Percentiles rank a stretch among this genome's conserved stretches.
Evolutionary conservation across 2,113 vertebrate species (phyloP).

Genomic region (Condylura cristata): DNA sequence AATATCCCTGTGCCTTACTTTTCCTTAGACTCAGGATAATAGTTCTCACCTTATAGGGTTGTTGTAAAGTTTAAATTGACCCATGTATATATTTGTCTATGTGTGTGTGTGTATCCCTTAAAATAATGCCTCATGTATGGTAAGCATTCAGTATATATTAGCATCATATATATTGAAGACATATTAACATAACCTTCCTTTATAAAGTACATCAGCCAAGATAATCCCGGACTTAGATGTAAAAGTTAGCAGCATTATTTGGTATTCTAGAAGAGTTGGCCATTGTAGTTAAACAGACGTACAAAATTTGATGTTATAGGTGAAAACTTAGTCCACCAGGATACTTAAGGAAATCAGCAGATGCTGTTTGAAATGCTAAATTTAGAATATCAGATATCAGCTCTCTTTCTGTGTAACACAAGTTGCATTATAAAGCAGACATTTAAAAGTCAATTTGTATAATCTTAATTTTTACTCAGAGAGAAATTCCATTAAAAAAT

Average conservation of each 20-base stretch:
- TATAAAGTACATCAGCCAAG: not conserved
- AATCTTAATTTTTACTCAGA: not conserved
- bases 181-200: not conserved
- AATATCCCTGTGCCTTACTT: not conserved
- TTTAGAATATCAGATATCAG: not conserved
- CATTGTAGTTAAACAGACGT: not conserved
- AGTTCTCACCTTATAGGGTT: not conserved
- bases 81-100: too few relatives aligned
- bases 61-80: not conserved
- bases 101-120: not conserved
- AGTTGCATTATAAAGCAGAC: not conserved
- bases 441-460: not conserved
- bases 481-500: not conserved
- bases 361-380: not conserved
- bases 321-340: conserved; percentile 16
- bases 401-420: not conserved
- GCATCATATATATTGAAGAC: not conserved
- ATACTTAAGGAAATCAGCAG: conserved; percentile 7
- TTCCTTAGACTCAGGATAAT: not conserved
- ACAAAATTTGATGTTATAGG: not conserved
- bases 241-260: not conserved
- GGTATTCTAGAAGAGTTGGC: not conserved
- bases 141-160: not conserved
- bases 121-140: not conserved
- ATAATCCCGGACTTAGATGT: not conserved